These are phyloP conservation scores for Galeruca laticollis DNA, from an alignment of 2,888 invertebrate species.

Conservation along the genomic window DNA sequence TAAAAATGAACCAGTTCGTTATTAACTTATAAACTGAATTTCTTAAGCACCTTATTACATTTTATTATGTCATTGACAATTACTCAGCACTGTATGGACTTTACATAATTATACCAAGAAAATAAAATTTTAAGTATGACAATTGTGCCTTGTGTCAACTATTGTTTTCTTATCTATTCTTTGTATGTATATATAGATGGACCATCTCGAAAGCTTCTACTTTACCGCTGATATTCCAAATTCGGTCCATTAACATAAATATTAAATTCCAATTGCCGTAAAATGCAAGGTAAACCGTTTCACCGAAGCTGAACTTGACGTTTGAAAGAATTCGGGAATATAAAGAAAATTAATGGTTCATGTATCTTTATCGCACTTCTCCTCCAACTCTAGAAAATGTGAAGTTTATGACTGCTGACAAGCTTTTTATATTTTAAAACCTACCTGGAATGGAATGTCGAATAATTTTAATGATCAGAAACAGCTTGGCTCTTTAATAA, in stretches of 20 bases:
- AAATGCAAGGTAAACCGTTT: constrained; percentile 20
- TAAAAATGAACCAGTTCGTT: too few species aligned
- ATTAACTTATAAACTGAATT: too few species aligned
- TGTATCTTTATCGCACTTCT: neutral
- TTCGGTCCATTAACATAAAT: constrained; percentile 8
- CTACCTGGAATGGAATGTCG: too few species aligned
- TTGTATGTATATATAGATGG: neutral
- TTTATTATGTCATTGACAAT: too few species aligned
- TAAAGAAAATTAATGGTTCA: neutral
- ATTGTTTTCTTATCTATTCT: too few species aligned
- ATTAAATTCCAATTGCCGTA: constrained; percentile 14
- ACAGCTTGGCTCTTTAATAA: too few species aligned
- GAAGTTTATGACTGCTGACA: neutral
- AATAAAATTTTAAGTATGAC: too few species aligned
- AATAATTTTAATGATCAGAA: too few species aligned
- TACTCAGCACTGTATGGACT: too few species aligned
- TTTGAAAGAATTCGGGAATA: neutral
- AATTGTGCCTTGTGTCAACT: too few species aligned
- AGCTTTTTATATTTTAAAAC: neutral
- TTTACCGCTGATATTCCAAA: neutral
- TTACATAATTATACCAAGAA: too few species aligned
- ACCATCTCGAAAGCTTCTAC: neutral
- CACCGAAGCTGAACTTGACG: constrained; percentile 14
- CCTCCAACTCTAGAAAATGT: neutral
- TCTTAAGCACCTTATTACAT: too few species aligned